Conservation (phyloP, 1,140 invertebrate genomes). For the Hyposmocoma kahamanoa region DNA sequence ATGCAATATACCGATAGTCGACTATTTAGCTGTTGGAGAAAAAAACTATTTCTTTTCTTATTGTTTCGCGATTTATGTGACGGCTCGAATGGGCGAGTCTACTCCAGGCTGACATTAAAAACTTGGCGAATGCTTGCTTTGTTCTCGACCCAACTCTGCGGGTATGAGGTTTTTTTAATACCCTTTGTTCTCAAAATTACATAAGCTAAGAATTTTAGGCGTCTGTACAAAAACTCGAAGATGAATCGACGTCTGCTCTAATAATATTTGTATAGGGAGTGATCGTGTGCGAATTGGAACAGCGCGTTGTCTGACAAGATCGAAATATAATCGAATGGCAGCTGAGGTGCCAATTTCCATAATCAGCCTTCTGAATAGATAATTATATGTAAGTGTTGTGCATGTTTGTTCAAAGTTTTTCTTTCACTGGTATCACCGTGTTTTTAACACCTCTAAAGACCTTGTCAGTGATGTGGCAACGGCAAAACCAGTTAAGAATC, state of each 20-base stretch:
- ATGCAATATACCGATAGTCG: conserved; percentile 38
- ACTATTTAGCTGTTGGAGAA: conserved; percentile 32
- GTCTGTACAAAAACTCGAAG: conserved; percentile 36
- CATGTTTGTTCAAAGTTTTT: too few species aligned
- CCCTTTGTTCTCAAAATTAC: conserved; percentile 63
- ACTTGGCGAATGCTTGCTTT: conserved; percentile 44
- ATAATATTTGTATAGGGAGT: neutral
- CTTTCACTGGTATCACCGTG: too few species aligned
- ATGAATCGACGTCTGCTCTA: conserved; percentile 34
- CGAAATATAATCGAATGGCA: too few species aligned
- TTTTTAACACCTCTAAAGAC: too few species aligned
- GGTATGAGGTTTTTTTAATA: conserved; percentile 39
- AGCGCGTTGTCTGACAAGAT: too few species aligned
- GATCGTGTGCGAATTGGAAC: neutral
- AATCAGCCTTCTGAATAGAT: too few species aligned
- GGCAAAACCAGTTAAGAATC: too few species aligned
- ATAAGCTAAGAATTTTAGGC: conserved; percentile 40
- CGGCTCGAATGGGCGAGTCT: conserved; percentile 35
- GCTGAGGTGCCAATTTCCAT: too few species aligned
- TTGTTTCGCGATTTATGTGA: conserved; percentile 64
- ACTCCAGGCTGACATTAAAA: conserved; percentile 37
- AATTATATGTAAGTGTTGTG: too few species aligned
- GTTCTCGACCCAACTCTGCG: conserved; percentile 43
- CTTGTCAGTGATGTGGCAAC: too few species aligned
- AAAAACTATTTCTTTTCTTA: conserved; percentile 42